Evolutionary conservation across 2,797 vertebrate genomes (phyloP), one percentile per base, ranked within the genome.

Genomic region (Sebastes ruberrimus): DNA sequence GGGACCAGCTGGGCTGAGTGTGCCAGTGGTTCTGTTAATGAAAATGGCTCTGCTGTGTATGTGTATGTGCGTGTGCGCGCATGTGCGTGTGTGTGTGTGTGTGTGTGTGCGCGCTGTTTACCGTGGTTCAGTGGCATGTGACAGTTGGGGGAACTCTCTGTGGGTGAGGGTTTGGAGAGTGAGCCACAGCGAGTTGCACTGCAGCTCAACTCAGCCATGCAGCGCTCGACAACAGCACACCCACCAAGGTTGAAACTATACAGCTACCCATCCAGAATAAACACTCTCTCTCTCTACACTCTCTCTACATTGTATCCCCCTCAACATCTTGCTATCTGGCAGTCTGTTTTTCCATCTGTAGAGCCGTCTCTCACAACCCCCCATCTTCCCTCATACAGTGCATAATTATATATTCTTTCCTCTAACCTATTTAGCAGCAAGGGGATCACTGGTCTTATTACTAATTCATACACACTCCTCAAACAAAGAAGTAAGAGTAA

Each of bases 1-100:
- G 92, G 82, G 92, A 95, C 94, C 95, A 95, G 95, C 95, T 96
- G 95, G 94, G 92, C 91, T 90, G 92, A 92, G 89, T 91, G 91
- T 94, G 92, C 93, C 94, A 93, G 93, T 94, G 94, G 93, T 95
- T 95, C 91, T 91, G 86, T 95, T 95, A 95, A 95, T 95, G 95
- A 94, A 95, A 95, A 93, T 94, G 94, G 90, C 90, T 93, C 78
- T 86, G 72, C 77, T 79, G 68, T 66, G 74, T 33, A 2, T 35
- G 33, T 66, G 74, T 35, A 2, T 10, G 33, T 35, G 2, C 70
- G 68, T 56, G 32, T 71, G 61, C 70, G 63, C 74, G 59, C 42
- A 77, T 55, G 74, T 66, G 71, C 35, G 52, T 49, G 86, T 63
- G 64, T 61, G 79, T 78, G 79, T 78, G 74, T 63, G 67, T 63